Base-by-base conservation (phyloP, 2,888 invertebrate genomes). In the Amphiduros pacificus region DNA sequence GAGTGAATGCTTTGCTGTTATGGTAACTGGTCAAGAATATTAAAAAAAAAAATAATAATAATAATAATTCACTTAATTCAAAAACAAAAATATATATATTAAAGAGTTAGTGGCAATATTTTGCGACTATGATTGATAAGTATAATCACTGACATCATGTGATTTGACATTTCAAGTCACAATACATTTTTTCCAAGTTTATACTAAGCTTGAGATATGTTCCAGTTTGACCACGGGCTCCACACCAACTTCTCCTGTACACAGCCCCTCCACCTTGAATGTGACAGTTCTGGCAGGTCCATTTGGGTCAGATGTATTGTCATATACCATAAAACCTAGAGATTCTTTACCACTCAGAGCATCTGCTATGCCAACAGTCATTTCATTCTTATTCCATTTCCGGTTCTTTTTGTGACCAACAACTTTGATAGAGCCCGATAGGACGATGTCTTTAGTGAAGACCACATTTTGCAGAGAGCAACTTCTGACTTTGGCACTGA, bases 401-500 rank as follows among this genome's bases (percentile, higher is more conserved):
- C 28, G 29, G 40, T 56, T 51, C 27, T 55, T 55, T 41, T 50
- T 32, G 40, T 27, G 49, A 9, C 61, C 61, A 17, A 41, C 29
- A 11, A 56, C 56, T 24, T 56, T 55, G 41, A 56, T 28, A 14
- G 51, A 40, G 1, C 61, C 61, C 17, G 51, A 61, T 5, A 61
- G 50, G 24, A 31, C 24, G 32, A 61, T 28, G n/a, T 61, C 61
- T 4, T 55, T 56, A 5, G 61, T 55, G 27, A 61, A 61, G 28
- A 55, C 40, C 4, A 61, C 61, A 14, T 55, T 24, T 6, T 56
- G 51, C 29, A 61, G 52, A n/a, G 20, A n/a, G 40, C 61, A 61
- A 1, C 31, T 52, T 28, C 61, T 32, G 14, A 55, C 41, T 31
- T 51, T 28, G 17, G 51, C 56, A 22, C 36, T 9, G 5, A 44